Evolutionary conservation across 2,888 invertebrate genomes (phyloP), one percentile per base, ranked within the genome.

Genomic region (Papilio gigon): DNA sequence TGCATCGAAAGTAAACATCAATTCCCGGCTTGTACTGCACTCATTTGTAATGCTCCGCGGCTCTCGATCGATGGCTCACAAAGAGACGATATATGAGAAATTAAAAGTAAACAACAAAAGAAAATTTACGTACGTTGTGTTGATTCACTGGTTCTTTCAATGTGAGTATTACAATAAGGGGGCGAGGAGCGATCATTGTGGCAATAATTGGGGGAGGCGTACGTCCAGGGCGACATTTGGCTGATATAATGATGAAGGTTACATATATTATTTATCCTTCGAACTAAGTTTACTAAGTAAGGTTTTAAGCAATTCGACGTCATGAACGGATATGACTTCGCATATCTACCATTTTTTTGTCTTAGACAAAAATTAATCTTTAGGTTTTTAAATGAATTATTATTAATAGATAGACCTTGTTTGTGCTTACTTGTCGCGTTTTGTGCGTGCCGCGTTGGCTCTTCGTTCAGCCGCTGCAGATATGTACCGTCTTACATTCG

Each of bases 401-500:
- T 25, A 27, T 47, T 47, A 1, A 27, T 47, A 22, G 37, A 37
- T 30, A 60, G 37, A 40, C 25, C 35, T 47, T 42, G 42, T 61
- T 56, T 59, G 30, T 70, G 75, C 90, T 88, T 79, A 89, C 90
- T 92, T 90, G 78, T 91, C 89, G 80, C 87, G 88, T 79, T 90
- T 90, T 72, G 78, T 80, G 72, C 86, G 83, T 70, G 78, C 76
- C 70, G 79, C 82, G 78, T 80, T 85, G 78, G 81, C 85, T 77
- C 90, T 86, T 72, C 90, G 84, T 78, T 90, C 90, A 71, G 86
- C 81, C 70, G 92, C 93, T 75, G 95, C 94, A 65, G 95, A 94
- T 76, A 96, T 87, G 85, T 95, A 94, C 77, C 95, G 94, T 81
- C 94, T 93, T 78, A 96, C 95, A 79, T 94, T 95, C 73, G 96